phyloP scores from a whole-genome alignment of 1,140 invertebrate species.

The Macrostomum lignano region DNA sequence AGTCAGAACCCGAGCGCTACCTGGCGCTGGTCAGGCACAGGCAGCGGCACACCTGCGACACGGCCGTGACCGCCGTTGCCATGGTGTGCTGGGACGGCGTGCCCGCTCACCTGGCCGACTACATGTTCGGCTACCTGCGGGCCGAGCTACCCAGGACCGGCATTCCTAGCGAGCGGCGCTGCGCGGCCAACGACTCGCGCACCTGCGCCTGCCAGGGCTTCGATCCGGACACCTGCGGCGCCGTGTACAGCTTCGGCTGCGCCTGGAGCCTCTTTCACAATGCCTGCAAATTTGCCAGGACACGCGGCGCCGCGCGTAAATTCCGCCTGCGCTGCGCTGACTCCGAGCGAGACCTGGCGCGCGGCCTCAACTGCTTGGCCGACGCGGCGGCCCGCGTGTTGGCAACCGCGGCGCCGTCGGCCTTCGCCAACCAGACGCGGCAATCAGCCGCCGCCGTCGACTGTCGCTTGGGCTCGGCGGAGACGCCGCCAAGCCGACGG shows the following conservation, averaged over 20 bases:
- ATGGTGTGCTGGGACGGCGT: slow-evolving; percentile 78
- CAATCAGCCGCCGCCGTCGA: slow-evolving; percentile 59
- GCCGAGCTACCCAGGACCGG: slow-evolving; percentile 44
- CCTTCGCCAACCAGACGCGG: slow-evolving; percentile 29
- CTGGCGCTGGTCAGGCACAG: slow-evolving; percentile 60
- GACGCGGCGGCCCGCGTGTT: too few species aligned
- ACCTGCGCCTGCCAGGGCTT: slow-evolving; percentile 82
- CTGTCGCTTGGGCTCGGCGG: slow-evolving; percentile 48
- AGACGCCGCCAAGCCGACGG: slow-evolving; percentile 46
- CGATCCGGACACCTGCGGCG: slow-evolving; percentile 55
- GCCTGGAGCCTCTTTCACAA: slow-evolving; percentile 97
- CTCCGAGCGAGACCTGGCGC: too few species aligned
- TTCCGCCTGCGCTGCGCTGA: too few species aligned
- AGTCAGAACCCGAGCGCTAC: too few species aligned
- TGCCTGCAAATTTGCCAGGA: slow-evolving; percentile 76
- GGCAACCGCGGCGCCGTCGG: too few species aligned
- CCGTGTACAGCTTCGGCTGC: slow-evolving; percentile 79
- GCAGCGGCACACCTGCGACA: slow-evolving; percentile 46
- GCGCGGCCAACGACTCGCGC: slow-evolving; percentile 44
- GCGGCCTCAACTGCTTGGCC: too few species aligned
- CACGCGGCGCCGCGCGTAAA: too few species aligned
- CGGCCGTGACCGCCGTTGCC: slow-evolving; percentile 57
- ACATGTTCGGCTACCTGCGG: slow-evolving; percentile 50
- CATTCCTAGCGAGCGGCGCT: slow-evolving; percentile 35
- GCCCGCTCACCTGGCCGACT: slow-evolving; percentile 39